These are phyloP conservation scores for Muschampia plurimacula DNA, from an alignment of 2,888 invertebrate species.

Conservation along the genomic window DNA sequence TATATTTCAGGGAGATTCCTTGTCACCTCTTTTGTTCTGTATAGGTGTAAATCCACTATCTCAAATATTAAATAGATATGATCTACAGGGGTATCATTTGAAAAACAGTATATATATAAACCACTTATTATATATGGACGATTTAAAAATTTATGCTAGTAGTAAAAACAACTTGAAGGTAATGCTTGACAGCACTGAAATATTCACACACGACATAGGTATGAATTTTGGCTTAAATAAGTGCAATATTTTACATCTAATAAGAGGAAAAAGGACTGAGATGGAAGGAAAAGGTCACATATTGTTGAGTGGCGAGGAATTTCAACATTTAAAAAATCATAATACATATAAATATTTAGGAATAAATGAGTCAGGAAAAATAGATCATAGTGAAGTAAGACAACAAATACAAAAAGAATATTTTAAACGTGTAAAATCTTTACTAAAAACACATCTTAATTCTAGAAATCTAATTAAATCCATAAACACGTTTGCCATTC, in stretches of 20 bases:
- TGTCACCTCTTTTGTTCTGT: slow-evolving; percentile 42
- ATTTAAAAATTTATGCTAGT: slow-evolving; percentile 19
- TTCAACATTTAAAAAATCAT: slow-evolving; percentile 14
- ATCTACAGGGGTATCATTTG: not conserved
- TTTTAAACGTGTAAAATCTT: slow-evolving; percentile 30
- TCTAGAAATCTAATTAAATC: slow-evolving; percentile 29
- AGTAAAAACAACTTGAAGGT: slow-evolving; percentile 24
- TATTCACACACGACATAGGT: slow-evolving; percentile 42
- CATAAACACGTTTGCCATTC: slow-evolving; percentile 20
- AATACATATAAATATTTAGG: slow-evolving; percentile 45
- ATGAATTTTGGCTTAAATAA: slow-evolving; percentile 38
- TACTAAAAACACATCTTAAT: slow-evolving; percentile 23
- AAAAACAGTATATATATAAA: slow-evolving; percentile 43
- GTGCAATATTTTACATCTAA: slow-evolving; percentile 39
- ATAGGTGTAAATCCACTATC: slow-evolving; percentile 43
- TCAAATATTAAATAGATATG: slow-evolving; percentile 39
- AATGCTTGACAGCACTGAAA: slow-evolving; percentile 26
- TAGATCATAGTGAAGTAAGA: slow-evolving; percentile 38
- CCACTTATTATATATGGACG: slow-evolving; percentile 25
- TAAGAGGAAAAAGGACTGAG: slow-evolving; percentile 18
- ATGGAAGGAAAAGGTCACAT: slow-evolving; percentile 31
- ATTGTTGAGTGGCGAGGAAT: slow-evolving; percentile 36
- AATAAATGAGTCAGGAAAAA: slow-evolving; percentile 37
- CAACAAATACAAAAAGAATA: slow-evolving; percentile 36
- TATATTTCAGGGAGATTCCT: slow-evolving; percentile 34